Base-by-base conservation (phyloP, 2,888 invertebrate species). In the Gnatocerus cornutus region DNA sequence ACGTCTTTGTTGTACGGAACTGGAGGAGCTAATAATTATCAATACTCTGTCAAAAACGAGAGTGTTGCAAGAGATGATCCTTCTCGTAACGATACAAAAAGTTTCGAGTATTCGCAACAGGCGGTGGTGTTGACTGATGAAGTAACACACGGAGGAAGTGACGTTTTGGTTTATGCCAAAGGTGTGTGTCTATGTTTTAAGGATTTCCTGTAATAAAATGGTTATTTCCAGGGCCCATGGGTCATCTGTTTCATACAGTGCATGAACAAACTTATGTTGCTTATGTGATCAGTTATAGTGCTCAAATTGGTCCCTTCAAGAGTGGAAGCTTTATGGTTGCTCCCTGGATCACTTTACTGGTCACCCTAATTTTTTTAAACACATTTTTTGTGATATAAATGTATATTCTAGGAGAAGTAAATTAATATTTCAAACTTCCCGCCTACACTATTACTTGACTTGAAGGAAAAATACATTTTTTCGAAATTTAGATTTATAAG, bases 221-320 rank as follows among this genome's bases (percentile, higher is more conserved):
- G 46, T 39, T 0, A 41, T 8, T 86, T 86, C 10, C 85, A 94
- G 97, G 97, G 72, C 97, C 98, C 0, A 91, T 91, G 89, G 89
- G 96, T 0, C 95, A 97, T 84, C 86, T 98, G 3, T 94, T 98
- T 82, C 93, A 94, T 82, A 92, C 91, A 41, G 91, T 95, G 0
- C 96, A 97, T 81, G 97, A 98, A 81, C 97, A 98, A 83, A 92
- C 92, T 78, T 97, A 94, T 82, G 93, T 97, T 3, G 93, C 93
- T 14, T 92, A 96, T 82, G 96, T 91, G 0, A 90, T 97, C 73
- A 91, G 91, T 0, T 95, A 94, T 83, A 94, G 97, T 0, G 88
- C 94, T 0, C 90, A 92, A 80, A 89, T 96, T 52, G 95, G 95
- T 3, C 86, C 81, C 5, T 63, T 63, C 14, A 63, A 63, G 50